Evolutionary conservation across 2,888 invertebrate species (phyloP), one percentile per base, ranked within the genome.

Genomic region (Tortricodes alternella): DNA sequence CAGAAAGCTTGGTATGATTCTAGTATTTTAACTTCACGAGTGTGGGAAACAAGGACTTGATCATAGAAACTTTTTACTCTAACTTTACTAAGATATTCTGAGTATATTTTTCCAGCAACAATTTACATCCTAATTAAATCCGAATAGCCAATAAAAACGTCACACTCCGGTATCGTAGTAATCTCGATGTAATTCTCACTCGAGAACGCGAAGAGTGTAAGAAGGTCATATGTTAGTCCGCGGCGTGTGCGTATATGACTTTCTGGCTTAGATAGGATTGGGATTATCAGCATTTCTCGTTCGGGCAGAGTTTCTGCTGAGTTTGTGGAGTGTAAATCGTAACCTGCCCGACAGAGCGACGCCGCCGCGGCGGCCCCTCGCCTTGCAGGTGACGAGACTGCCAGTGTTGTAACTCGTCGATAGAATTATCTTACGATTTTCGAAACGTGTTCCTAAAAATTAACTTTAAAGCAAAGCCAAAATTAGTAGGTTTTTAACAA

Each of bases 291-390:
- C 89, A 78, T 76, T 88, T 88, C 85, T 83, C 80, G 79, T 78
- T 67, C 78, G 80, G 78, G 78, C 79, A 76, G 78, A 81, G 78
- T 85, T 88, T 90, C 82, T 87, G 90, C 90, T 90, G 90, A 90
- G 83, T 84, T 80, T 76, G 88, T 85, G 77, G 89, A 81, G 89
- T 87, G 90, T 90, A 90, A 90, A 90, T 90, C 90, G 89, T 89
- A 90, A 90, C 90, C 90, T 90, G 90, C 89, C 89, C 90, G 90
- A 76, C 90, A 78, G 68, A 73, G 82, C 80, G 90, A 77, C 90
- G 90, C 90, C 90, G 67, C 67, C 70, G 48, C 70, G 61, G 78
- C 62, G 66, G 71, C 71, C 63, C 68, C 80, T 64, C 76, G 57
- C 76, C 75, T 66, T 83, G 71, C 89, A 90, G 89, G 89, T 90